Evolutionary conservation across 2,888 invertebrate genomes (phyloP), one percentile per base, ranked within the genome.

Genomic region (Hypena proboscidalis): DNA sequence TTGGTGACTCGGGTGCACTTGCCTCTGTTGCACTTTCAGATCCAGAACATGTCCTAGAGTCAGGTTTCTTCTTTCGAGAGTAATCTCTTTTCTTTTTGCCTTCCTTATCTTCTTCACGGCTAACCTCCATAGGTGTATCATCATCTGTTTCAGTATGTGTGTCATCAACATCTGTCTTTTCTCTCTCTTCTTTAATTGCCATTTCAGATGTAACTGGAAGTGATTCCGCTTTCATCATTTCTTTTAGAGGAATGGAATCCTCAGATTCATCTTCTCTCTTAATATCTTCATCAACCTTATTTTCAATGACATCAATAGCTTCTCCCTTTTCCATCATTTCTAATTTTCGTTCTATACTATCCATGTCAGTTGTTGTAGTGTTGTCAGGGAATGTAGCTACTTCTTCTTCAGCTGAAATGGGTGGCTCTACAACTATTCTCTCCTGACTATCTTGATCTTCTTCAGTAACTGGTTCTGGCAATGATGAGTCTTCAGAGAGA

Each of bases 11-110:
- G 1, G 90, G 88, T 0, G 86, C 86, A 26, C 77, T 77, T 27
- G 80, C 77, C 42, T 85, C 85, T 2, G 83, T 70, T 3, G 89
- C 88, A 41, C 86, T 87, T 62, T 90, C 90, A 0, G 90, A 90
- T 0, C 90, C 90, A 0, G 89, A 88, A 15, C 90, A 88, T 0
- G 87, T 87, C 67, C 90, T 83, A 0, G 88, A 91, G 29, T 91
- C 90, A 0, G 89, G 77, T 41, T 88, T 86, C 89, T 87, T 92
- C 84, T 85, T 87, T 5, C 94, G 80, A 0, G 94, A 93, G 62
- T 94, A 94, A 65, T 94, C 94, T 10, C 93, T 80, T 60, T 92
- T 93, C 55, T 92, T 92, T 69, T 93, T 93, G 0, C 93, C 93
- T 4, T 91, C 91, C 56, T 93, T 93, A 44, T 93, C 93, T 58